Conservation (phyloP, 2,113 vertebrate genomes). For the Psophia crepitans region DNA sequence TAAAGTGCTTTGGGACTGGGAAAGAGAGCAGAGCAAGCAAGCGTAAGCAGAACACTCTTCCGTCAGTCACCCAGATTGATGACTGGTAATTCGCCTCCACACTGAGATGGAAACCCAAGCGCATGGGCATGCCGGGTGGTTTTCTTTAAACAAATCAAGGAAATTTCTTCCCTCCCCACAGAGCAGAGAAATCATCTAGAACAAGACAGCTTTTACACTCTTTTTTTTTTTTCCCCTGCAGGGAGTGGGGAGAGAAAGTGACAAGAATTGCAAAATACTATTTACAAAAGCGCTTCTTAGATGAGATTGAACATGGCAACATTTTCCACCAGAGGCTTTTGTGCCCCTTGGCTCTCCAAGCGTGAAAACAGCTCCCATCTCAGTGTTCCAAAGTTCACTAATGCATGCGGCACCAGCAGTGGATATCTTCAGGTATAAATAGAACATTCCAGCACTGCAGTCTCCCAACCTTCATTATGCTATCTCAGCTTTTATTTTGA, state of each 20-base stretch:
- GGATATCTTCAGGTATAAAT: not conserved
- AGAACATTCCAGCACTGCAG: not conserved
- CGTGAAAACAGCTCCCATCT: not conserved
- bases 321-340: not conserved
- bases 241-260: not conserved
- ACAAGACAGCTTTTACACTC: not conserved
- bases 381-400: not conserved
- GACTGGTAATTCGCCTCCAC: not conserved
- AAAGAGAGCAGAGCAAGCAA: not conserved
- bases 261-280: not conserved
- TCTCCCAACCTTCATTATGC: not conserved
- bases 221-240: not conserved
- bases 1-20: not conserved
- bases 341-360: not conserved
- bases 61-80: not conserved
- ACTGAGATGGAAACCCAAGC: not conserved
- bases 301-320: not conserved
- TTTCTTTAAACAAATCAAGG: not conserved
- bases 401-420: not conserved
- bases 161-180: not conserved
- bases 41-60: not conserved
- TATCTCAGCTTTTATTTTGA: not conserved
- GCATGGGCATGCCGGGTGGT: not conserved
- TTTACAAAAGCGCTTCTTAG: not conserved
- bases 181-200: not conserved